Base-by-base conservation (phyloP, 2,797 vertebrate genomes). In the Erethizon dorsatum region DNA sequence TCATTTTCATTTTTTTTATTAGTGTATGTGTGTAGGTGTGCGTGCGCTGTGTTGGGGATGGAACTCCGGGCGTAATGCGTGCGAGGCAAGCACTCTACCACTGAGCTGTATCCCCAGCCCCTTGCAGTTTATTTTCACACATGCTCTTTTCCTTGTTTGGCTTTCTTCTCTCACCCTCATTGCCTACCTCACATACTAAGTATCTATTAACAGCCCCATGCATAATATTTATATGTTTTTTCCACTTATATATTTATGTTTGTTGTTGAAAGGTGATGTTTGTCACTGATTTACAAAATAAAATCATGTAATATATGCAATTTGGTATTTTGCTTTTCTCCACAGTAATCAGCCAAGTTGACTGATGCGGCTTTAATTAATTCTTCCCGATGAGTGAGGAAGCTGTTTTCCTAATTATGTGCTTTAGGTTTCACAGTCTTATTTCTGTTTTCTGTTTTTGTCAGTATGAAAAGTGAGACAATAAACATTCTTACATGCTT, bases 281-380 rank as follows among this genome's bases (percentile, higher is more conserved):
- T 87, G 56, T 88, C 6, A 59, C 65, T 94, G 41, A 80, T 52
- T 92, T 67, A 89, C 12, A 31, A 57, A 84, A 45, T 91, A 33
- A 79, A 91, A 65, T 67, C 61, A 59, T 87, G 17, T 83, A 71
- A 17, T 45, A n/a, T 31, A 75, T 84, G 41, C 20, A 84, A 61
- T 33, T 78, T 26, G 33, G 4, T 61, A 4, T 67, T 12, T 85
- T 91, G n/a, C 67, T 85, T 88, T 85, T 75, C 78, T 67, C 22
- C 54, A 24, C 8, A 71, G 0, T 59, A 37, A 79, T 50, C 31
- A 80, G 50, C 79, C 57, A 54, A 45, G n/a, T 88, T 50, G 73
- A 41, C 24, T n/a, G 41, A 80, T 37, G 33, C 18, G 54, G 31
- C 37, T 73, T 86, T 79, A 57, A 79, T 94, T 65, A 10, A 77